A percentile compares a stretch with the other conserved stretches of the same genome.
These are phyloP conservation scores for Pseudochromis fuscus DNA, from an alignment of 2,797 vertebrate species.

Conservation along the genomic window DNA sequence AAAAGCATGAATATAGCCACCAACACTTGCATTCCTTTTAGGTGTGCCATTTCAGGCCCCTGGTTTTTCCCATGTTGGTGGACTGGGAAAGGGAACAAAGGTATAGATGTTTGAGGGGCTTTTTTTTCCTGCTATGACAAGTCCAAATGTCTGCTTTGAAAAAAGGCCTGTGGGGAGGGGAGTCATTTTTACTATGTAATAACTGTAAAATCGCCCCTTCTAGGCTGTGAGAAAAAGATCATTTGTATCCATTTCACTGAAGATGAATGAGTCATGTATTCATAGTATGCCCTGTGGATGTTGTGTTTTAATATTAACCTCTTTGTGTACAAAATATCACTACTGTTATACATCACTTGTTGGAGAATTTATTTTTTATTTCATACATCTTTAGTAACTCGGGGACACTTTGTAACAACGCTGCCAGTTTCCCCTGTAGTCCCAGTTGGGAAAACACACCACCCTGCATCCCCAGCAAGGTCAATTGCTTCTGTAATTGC, in stretches of 20 bases:
- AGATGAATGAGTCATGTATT: constrained; percentile 35
- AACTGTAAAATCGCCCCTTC: constrained; percentile 20
- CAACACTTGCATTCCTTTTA: neutral
- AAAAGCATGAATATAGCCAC: neutral
- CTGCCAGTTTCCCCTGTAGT: constrained; percentile 9
- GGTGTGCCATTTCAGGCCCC: neutral
- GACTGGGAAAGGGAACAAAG: neutral
- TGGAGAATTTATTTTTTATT: constrained; percentile 22
- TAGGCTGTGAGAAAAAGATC: constrained; percentile 16
- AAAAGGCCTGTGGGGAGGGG: neutral
- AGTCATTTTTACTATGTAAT: constrained; percentile 4
- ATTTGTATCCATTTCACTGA: constrained; percentile 40
- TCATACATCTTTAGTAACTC: no score
- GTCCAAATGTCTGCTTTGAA: neutral
- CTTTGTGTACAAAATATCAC: constrained; percentile 30
- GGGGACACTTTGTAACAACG: constrained; percentile 14
- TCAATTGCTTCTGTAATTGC: constrained; percentile 43
- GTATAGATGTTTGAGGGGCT: no score
- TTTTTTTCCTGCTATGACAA: neutral
- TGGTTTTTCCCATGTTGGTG: neutral
- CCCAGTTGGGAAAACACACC: constrained; percentile 14
- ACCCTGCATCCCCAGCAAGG: constrained; percentile 45
- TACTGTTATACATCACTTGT: constrained; percentile 14
- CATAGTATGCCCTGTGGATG: constrained; percentile 23
- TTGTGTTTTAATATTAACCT: constrained; percentile 31